These are phyloP conservation scores for Onychomys leucogaster DNA, from an alignment of 2,797 vertebrate species.

Conservation along the genomic window DNA sequence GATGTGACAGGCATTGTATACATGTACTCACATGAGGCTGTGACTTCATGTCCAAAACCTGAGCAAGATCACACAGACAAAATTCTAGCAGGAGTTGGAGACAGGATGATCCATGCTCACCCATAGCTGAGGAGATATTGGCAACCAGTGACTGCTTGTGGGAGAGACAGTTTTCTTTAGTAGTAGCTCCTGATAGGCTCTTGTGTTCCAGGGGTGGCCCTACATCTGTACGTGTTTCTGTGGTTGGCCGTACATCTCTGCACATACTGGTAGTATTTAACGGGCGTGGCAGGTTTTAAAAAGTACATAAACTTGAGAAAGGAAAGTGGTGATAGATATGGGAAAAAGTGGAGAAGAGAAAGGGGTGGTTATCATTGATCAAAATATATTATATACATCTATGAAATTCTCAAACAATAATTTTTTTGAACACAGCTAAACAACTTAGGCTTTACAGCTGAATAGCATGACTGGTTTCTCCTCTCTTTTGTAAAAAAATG, in stretches of 20 bases:
- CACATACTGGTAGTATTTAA: background rate
- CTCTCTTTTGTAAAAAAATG: background rate
- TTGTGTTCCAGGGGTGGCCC: background rate
- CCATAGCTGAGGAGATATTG: background rate
- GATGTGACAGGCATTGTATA: background rate
- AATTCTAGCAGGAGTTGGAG: background rate
- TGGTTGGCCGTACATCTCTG: background rate
- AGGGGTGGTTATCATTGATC: background rate
- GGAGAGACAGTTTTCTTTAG: background rate
- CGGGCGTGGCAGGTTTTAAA: background rate
- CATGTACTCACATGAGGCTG: background rate
- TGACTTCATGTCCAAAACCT: too few species aligned
- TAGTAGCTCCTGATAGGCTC: too few species aligned
- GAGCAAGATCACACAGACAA: background rate
- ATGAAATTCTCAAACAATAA: background rate
- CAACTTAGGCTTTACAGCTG: background rate
- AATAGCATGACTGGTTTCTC: background rate
- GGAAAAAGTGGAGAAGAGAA: background rate
- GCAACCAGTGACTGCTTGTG: too few species aligned
- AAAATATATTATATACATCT: background rate
- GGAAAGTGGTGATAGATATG: background rate
- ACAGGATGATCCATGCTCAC: background rate
- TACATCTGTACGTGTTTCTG: background rate
- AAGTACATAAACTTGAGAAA: background rate
- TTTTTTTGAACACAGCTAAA: background rate